Evolutionary conservation across 2,888 invertebrate species (phyloP), one percentile per base, ranked within the genome.

Genomic region (Chelonus formosanus): DNA sequence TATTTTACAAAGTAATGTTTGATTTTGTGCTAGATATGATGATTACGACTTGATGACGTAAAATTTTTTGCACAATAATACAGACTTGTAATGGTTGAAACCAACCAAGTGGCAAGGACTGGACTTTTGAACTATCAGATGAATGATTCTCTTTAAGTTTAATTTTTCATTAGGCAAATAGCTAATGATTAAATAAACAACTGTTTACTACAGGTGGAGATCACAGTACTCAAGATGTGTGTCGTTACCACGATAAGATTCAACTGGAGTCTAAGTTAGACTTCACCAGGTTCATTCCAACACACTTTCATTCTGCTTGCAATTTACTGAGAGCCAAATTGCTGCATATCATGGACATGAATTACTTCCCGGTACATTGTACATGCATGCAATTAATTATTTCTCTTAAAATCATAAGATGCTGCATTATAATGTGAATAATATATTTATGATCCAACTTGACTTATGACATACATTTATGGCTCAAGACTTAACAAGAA

Each of bases 201-300:
- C 40, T 20, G 40, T 54, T 10, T 35, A 34, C 32, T 8, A 44
- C 57, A 35, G 34, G 45, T 58, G 34, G 45, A 48, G 40, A 52
- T 50, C 45, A 20, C 43, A 44, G 32, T 34, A 40, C 32, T 62
- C 34, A 63, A 70, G 77, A 73, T 76, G 75, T 70, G 70, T 71
- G 71, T 75, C 68, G 71, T 68, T 58, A 71, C 77, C 73, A 65
- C 73, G 79, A 79, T 79, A 78, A 79, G 75, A 78, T 78, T 77
- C 74, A 69, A 76, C 75, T 77, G 75, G 52, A 73, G 71, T 68
- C 70, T 68, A 72, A 73, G 67, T 69, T 71, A 65, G 67, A 69
- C 71, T 55, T 59, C 54, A 60, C 63, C 55, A 63, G 63, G 64
- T 59, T 56, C 64, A 8, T 54, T 44, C 70, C 31, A 66, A 63